These are phyloP conservation scores for Eudasyphora cyanicolor DNA, from an alignment of 2,888 invertebrate species.

Conservation along the genomic window DNA sequence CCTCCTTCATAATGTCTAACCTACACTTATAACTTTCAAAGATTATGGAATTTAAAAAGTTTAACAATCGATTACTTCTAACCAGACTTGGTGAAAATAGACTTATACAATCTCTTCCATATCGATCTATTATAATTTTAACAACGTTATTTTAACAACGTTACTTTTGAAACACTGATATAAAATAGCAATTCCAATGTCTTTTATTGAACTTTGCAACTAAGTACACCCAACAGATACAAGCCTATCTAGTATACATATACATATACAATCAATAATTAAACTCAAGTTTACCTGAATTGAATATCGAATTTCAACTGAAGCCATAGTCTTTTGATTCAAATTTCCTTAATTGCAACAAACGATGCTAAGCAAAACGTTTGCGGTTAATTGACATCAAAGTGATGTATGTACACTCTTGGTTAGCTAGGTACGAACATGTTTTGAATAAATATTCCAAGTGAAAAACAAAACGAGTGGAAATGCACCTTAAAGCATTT, in stretches of 20 bases:
- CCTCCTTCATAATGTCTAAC: too few species aligned
- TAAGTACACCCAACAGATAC: too few species aligned
- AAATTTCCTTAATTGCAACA: not conserved
- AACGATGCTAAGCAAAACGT: constrained; percentile 13
- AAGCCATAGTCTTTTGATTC: not conserved
- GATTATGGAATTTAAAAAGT: too few species aligned
- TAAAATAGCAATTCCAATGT: too few species aligned
- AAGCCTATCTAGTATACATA: not conserved
- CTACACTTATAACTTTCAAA: too few species aligned
- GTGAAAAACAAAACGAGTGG: constrained; percentile 23
- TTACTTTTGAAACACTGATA: too few species aligned
- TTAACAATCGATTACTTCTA: too few species aligned
- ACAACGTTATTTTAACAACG: too few species aligned
- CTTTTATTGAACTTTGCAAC: not conserved
- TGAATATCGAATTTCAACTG: not conserved
- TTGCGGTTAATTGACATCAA: constrained; percentile 32
- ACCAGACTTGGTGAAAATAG: too few species aligned
- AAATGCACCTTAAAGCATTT: constrained; percentile 37
- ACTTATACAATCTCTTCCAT: too few species aligned
- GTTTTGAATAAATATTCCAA: not conserved
- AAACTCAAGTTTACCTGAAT: not conserved
- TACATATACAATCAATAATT: not conserved
- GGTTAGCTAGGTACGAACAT: constrained; percentile 2
- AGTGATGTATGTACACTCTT: not conserved
- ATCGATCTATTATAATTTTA: too few species aligned